Evolutionary conservation across 2,888 invertebrate genomes (phyloP).

Genomic region (Oxycera nigricornis): DNA sequence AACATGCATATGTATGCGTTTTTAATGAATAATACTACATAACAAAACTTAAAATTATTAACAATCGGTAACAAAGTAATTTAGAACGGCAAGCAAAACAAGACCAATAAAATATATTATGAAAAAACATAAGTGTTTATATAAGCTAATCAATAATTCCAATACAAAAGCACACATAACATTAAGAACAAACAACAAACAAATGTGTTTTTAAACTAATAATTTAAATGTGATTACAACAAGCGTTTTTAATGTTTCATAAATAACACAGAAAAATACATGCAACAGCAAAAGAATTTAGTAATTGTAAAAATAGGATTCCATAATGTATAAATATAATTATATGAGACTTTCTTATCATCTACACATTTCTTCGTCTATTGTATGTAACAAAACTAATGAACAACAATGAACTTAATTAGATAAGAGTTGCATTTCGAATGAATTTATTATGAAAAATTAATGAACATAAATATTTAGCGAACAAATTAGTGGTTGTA

Average conservation of each 20-base stretch:
- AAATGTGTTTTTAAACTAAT: slow-evolving; percentile 14
- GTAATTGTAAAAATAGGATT: not conserved
- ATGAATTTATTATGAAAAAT: slow-evolving; percentile 11
- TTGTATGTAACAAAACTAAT: not conserved
- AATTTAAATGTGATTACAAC: slow-evolving; percentile 23
- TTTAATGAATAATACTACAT: too few species aligned
- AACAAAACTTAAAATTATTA: too few species aligned
- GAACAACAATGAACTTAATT: not conserved
- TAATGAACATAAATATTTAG: not conserved
- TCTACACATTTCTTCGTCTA: not conserved
- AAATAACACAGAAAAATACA: not conserved
- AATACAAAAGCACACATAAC: not conserved
- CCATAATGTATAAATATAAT: not conserved
- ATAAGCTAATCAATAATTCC: not conserved
- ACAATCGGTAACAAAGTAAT: too few species aligned
- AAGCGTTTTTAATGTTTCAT: slow-evolving; percentile 25
- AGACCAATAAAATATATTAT: too few species aligned
- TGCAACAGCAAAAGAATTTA: not conserved
- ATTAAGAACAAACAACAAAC: not conserved
- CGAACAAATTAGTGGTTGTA: slow-evolving; percentile 30
- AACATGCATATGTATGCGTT: too few species aligned
- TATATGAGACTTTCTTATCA: not conserved
- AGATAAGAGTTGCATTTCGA: not conserved
- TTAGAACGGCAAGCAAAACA: too few species aligned
- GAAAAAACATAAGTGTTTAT: too few species aligned